Evolutionary conservation across 2,797 vertebrate genomes (phyloP).

Genomic region (Ctenosaura bakeri): DNA sequence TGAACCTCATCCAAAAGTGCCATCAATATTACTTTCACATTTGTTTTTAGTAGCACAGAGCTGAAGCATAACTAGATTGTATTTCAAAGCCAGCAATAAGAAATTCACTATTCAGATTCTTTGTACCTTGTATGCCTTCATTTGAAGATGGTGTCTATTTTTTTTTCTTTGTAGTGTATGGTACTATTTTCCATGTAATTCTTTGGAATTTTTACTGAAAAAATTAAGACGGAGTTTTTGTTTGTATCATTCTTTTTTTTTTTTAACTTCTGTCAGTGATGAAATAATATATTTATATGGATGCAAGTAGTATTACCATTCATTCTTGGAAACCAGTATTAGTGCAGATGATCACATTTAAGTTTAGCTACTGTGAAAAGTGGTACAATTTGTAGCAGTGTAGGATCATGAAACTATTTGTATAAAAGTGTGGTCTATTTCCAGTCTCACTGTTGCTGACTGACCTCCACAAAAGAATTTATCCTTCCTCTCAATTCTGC

Average conservation of each 20-base stretch:
- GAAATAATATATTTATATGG: background rate
- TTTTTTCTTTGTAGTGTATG: background rate
- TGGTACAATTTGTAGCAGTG: background rate
- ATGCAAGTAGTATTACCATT: background rate
- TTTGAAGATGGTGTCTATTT: background rate
- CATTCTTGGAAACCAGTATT: background rate
- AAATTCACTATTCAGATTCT: background rate
- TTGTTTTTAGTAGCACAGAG: background rate
- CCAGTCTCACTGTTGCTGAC: no score
- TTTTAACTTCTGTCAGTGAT: background rate
- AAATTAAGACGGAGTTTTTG: background rate
- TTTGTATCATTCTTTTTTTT: background rate
- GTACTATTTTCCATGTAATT: background rate
- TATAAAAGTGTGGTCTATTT: background rate
- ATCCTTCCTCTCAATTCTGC: background rate
- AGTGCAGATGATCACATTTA: background rate
- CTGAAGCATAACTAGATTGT: background rate
- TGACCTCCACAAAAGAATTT: background rate
- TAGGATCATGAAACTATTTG: background rate
- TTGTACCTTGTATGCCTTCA: background rate
- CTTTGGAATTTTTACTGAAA: background rate
- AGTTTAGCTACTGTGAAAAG: background rate
- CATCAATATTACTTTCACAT: background rate
- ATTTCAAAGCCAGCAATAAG: background rate
- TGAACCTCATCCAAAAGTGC: background rate